phyloP scores from a whole-genome alignment of 2,797 vertebrate species.

The Sebastolobus altivelis region DNA sequence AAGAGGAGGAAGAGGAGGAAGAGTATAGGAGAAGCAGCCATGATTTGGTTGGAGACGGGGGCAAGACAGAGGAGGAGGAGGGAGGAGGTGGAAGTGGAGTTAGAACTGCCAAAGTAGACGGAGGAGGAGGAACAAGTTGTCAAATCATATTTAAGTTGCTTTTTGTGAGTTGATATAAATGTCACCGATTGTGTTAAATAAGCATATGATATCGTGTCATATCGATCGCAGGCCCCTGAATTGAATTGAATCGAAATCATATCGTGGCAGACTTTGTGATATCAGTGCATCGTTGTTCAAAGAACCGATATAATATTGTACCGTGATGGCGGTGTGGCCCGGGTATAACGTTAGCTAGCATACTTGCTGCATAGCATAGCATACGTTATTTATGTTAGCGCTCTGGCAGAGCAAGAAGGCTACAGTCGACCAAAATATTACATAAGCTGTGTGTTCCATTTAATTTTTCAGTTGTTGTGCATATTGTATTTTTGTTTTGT shows the following conservation, averaged over 20 bases:
- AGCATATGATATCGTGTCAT: no score
- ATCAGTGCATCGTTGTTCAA: no score
- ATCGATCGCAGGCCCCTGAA: no score
- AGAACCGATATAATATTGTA: no score
- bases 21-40: slow-evolving; percentile 7
- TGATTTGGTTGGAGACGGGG: slow-evolving; percentile 36
- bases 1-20: slow-evolving; percentile 21
- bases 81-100: slow-evolving; percentile 17
- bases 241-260: no score
- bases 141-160: no score
- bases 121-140: slow-evolving; percentile 6
- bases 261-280: no score
- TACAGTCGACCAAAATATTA: neutral
- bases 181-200: no score
- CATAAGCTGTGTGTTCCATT: neutral
- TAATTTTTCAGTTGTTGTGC: neutral
- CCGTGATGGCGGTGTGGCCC: neutral
- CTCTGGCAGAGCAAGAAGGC: neutral
- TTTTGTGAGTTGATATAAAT: no score
- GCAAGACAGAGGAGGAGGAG: slow-evolving; percentile 67
- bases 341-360: neutral
- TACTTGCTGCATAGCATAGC: neutral
- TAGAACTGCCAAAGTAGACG: neutral
- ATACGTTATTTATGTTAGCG: neutral
- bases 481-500: neutral